phyloP scores from a whole-genome alignment of 1,140 invertebrate species.

The Druon quercuslanigerum region DNA sequence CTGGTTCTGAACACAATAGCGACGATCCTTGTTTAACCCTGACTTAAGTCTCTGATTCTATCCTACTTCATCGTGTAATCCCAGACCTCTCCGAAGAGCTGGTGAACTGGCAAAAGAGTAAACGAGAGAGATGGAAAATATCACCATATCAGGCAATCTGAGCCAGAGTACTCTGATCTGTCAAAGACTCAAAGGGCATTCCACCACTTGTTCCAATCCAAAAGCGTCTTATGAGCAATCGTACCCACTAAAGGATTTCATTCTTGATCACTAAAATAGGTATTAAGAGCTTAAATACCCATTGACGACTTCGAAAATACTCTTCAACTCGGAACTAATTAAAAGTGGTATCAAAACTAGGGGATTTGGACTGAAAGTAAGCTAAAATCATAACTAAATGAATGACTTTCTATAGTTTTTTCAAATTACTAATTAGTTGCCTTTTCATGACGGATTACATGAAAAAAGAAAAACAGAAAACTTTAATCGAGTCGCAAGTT shows the following conservation, averaged over 20 bases:
- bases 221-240: constrained; percentile 55
- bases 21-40: constrained; percentile 76
- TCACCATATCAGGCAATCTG: constrained; percentile 51
- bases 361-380: no score
- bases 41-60: constrained; percentile 74
- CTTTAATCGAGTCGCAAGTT: no score
- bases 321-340: no score
- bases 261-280: background rate
- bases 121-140: constrained; percentile 48
- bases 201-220: constrained; percentile 55
- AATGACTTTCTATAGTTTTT: no score
- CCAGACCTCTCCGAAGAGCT: constrained; percentile 64
- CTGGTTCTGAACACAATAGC: constrained; percentile 72
- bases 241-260: constrained; percentile 23
- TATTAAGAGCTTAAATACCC: background rate
- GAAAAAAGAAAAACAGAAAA: no score
- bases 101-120: constrained; percentile 50
- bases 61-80: constrained; percentile 73
- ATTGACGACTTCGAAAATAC: no score
- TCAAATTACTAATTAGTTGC: no score
- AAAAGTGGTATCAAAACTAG: no score
- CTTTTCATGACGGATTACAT: no score
- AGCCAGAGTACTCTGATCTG: constrained; percentile 53
- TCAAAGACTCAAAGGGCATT: constrained; percentile 61
- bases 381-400: no score